These are phyloP conservation scores for Myxocyprinus asiaticus DNA, from an alignment of 2,113 vertebrate genomes.

Conservation along the genomic window DNA sequence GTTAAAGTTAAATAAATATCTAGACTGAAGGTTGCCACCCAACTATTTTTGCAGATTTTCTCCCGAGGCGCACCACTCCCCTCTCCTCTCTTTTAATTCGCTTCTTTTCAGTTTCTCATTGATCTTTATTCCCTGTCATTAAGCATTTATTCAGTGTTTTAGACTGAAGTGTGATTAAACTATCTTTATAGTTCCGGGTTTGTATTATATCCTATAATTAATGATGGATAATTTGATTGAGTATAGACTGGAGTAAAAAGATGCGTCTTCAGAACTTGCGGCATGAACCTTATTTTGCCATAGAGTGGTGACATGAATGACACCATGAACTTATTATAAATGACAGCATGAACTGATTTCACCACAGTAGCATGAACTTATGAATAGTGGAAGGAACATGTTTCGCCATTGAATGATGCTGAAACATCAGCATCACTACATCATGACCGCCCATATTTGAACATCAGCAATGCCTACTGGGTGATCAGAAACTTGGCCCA, in stretches of 20 bases:
- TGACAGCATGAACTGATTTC: too few relatives aligned
- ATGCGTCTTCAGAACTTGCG: neutral
- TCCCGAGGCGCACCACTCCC: slow-evolving; percentile 14
- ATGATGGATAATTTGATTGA: slow-evolving; percentile 16
- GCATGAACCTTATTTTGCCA: too few relatives aligned
- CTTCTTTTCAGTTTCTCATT: neutral
- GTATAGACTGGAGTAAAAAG: neutral
- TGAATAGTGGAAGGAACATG: too few relatives aligned
- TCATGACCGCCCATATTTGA: too few relatives aligned
- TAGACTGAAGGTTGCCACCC: slow-evolving; percentile 17
- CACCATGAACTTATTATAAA: too few relatives aligned
- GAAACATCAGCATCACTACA: too few relatives aligned
- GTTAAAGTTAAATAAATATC: slow-evolving; percentile 22
- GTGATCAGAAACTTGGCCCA: neutral
- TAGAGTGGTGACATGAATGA: too few relatives aligned
- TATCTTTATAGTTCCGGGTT: slow-evolving; percentile 26
- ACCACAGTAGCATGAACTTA: too few relatives aligned
- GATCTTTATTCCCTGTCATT: slow-evolving; percentile 27
- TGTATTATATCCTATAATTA: slow-evolving; percentile 33
- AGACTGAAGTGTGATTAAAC: slow-evolving; percentile 5
- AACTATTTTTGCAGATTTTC: slow-evolving; percentile 8
- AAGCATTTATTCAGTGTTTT: slow-evolving; percentile 6
- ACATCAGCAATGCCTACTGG: neutral
- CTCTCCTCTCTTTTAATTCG: slow-evolving; percentile 8
- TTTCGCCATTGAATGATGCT: too few relatives aligned